Conservation (phyloP, 2,888 invertebrate species). For the Tetramorium bicarinatum region DNA sequence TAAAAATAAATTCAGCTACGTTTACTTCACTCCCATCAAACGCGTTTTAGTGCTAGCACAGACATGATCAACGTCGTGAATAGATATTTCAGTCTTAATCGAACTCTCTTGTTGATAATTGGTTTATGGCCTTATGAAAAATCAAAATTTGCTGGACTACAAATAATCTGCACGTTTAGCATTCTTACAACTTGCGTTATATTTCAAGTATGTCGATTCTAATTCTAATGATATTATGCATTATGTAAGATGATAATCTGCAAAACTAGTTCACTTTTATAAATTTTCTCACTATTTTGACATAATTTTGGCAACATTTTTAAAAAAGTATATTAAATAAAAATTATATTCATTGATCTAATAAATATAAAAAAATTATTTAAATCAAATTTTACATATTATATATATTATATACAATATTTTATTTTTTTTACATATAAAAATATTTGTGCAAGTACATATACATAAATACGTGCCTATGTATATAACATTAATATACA, state of each 20-base stretch:
- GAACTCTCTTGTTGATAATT: background rate
- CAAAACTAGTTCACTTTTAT: too few relatives aligned
- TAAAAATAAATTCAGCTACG: too few relatives aligned
- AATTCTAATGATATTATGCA: background rate
- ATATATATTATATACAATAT: too few relatives aligned
- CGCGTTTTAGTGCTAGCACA: background rate
- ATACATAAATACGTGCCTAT: background rate
- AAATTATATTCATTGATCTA: too few relatives aligned
- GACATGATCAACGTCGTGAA: background rate
- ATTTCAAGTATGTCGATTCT: constrained; percentile 3
- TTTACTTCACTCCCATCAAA: too few relatives aligned
- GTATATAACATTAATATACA: background rate
- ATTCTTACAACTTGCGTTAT: background rate
- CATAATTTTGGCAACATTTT: too few relatives aligned
- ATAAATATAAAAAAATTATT: too few relatives aligned
- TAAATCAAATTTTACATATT: too few relatives aligned
- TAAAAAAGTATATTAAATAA: too few relatives aligned
- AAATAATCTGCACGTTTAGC: background rate
- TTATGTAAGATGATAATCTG: too few relatives aligned
- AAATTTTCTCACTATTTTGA: too few relatives aligned
- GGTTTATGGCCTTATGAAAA: constrained; percentile 9
- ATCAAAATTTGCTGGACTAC: background rate
- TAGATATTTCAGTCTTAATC: background rate
- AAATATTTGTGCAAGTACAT: background rate
- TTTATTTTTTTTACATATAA: background rate